These are phyloP conservation scores for Lagopus muta DNA, from an alignment of 2,113 vertebrate species.

Conservation along the genomic window DNA sequence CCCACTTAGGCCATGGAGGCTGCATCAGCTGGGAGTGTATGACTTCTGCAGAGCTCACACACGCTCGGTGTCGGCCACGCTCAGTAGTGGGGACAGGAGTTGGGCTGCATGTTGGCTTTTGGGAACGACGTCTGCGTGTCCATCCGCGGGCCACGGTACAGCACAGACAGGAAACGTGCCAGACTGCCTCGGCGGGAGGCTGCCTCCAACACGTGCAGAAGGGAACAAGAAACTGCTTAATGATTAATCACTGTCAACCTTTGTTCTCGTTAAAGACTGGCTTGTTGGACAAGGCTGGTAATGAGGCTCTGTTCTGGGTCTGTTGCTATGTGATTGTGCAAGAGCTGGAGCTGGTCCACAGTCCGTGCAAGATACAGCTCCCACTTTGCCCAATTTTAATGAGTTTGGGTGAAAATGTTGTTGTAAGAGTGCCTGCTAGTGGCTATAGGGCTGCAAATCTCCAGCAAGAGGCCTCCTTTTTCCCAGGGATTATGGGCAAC, in stretches of 20 bases:
- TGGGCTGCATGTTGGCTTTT: conserved; percentile 54
- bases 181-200: conserved; percentile 78
- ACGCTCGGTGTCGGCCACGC: conserved; percentile 55
- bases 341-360: conserved; percentile 6
- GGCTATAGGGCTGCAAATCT: not conserved
- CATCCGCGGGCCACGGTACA: conserved; percentile 37
- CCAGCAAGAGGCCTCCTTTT: not conserved
- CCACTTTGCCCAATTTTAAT: not conserved
- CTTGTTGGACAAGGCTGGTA: conserved; percentile 73
- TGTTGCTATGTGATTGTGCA: conserved; percentile 73
- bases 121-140: conserved; percentile 64
- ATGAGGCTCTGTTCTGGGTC: conserved; percentile 73
- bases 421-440: conserved; percentile 47
- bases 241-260: conserved; percentile 83
- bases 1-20: not conserved
- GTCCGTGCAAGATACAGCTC: conserved; percentile 25
- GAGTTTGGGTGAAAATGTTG: not conserved
- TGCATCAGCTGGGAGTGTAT: conserved; percentile 36
- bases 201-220: conserved; percentile 75
- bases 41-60: conserved; percentile 56
- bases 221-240: conserved; percentile 76
- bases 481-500: not conserved
- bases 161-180: conserved; percentile 77
- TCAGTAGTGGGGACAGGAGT: conserved; percentile 60
- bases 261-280: conserved; percentile 80